Evolutionary conservation across 2,888 invertebrate genomes (phyloP), one percentile per base, ranked within the genome.

Genomic region (Neoascia interrupta): DNA sequence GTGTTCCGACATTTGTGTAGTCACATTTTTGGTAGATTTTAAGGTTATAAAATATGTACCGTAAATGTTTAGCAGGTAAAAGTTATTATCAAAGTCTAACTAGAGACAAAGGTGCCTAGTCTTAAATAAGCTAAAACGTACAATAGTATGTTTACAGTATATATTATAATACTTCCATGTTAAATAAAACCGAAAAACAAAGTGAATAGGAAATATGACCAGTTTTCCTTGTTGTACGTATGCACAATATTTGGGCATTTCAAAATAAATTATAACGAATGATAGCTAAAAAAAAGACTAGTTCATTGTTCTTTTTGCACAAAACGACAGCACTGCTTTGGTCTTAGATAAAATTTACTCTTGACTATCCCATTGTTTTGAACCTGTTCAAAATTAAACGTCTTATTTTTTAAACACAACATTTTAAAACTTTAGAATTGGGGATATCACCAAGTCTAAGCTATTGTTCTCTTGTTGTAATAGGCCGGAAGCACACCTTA

Each of bases 101-200:
- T 56, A 45, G 37, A 56, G 37, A 8, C 26, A 5, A 64, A 70
- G 76, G 70, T 64, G 53, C 58, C 70, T 76, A 76, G 76, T 76
- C 70, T 45, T 60, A 70, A 70, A 70, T 72, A 58, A 76, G 68
- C 63, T 63, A n/a, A n/a, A n/a, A n/a, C n/a, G n/a, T n/a, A 68
- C 43, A 21, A 56, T 63, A 54, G 54, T 54, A 43, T 54, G 63
- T 63, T 63, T 47, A 49, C 53, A 58, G 41, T 41, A 60, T 66
- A n/a, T n/a, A 31, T 8, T 3, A 31, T 26, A 26, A 26, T 31
- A 58, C 39, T 69, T 70, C 53, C 68, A 43, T n/a, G n/a, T n/a
- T 36, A 56, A 58, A 18, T 36, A 21, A n/a, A n/a, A n/a, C n/a
- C n/a, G n/a, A n/a, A n/a, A n/a, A n/a, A n/a, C n/a, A n/a, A n/a